A percentile compares a stretch with the other conserved stretches of the same genome.
Conservation (phyloP, 2,113 vertebrate species). For the Anhinga anhinga region DNA sequence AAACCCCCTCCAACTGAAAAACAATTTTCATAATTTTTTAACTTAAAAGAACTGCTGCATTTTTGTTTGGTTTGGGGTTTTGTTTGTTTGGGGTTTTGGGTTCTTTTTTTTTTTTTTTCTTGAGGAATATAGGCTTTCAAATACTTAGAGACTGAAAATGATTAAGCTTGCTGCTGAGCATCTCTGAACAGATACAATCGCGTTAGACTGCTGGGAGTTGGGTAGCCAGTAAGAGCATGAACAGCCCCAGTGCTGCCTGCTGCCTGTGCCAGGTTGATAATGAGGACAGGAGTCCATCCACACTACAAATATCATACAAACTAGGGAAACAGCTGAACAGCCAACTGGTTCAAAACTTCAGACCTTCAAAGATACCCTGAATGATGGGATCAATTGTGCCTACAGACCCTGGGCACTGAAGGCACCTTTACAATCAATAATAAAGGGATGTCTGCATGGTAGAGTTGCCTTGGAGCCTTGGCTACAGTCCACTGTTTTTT, state of each 20-base stretch:
- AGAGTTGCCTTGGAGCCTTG: not conserved
- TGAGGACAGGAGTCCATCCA: not conserved
- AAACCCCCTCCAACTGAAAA: not conserved
- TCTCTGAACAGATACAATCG: not conserved
- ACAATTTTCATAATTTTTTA: not conserved
- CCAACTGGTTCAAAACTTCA: not conserved
- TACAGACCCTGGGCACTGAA: not conserved
- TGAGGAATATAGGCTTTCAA: not conserved
- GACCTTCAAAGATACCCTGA: not conserved
- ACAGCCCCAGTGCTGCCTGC: not conserved
- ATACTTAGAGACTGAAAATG: not conserved
- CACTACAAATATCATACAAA: not conserved
- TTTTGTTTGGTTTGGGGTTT: not conserved
- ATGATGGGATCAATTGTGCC: not conserved
- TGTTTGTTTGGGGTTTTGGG: not conserved
- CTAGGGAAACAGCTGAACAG: not conserved
- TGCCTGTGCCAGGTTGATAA: not conserved
- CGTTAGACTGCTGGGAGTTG: not conserved
- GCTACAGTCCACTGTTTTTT: not conserved
- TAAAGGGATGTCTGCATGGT: not conserved
- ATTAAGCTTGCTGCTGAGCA: not conserved
- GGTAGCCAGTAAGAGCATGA: not conserved
- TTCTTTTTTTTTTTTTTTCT: not conserved
- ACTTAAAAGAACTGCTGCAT: accelerated
- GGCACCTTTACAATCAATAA: not conserved